These are phyloP conservation scores for Melanotaenia duboulayi DNA, from an alignment of 2,113 vertebrate genomes.

Conservation along the genomic window DNA sequence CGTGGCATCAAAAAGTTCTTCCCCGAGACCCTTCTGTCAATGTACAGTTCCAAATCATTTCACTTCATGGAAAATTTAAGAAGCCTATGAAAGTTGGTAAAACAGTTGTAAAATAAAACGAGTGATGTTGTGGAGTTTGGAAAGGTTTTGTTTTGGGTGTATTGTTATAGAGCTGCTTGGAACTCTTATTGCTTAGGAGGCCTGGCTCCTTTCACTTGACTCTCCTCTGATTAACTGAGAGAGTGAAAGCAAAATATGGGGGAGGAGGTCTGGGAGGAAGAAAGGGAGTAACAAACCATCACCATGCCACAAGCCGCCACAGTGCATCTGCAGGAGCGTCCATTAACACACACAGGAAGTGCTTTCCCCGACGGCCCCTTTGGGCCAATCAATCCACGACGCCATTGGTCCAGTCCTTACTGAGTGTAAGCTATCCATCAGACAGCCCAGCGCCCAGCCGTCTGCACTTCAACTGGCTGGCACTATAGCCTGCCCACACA, in stretches of 20 bases:
- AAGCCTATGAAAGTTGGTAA: not conserved
- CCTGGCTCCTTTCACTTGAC: conserved; percentile 57
- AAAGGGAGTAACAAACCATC: conserved; percentile 59
- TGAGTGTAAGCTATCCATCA: conserved; percentile 75
- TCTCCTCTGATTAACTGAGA: conserved; percentile 64
- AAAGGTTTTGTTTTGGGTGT: conserved; percentile 15
- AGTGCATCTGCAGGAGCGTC: conserved; percentile 70
- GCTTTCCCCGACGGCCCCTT: conserved; percentile 73
- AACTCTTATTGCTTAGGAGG: conserved; percentile 26
- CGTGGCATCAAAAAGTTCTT: too few species aligned
- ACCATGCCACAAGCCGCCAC: conserved; percentile 64
- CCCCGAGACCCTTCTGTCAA: too few species aligned
- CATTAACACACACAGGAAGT: conserved; percentile 81
- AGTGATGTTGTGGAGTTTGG: not conserved
- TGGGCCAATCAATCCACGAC: conserved; percentile 77
- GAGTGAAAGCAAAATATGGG: conserved; percentile 58
- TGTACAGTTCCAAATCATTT: too few species aligned
- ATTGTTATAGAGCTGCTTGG: conserved; percentile 13
- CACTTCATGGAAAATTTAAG: not conserved
- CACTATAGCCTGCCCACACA: conserved; percentile 64
- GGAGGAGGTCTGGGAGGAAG: conserved; percentile 13
- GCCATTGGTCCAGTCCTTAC: conserved; percentile 72
- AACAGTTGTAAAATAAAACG: not conserved
- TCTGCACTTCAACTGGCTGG: conserved; percentile 69
- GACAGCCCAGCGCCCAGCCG: conserved; percentile 68